Percentiles rank a stretch among this genome's conserved stretches.
phyloP scores from a whole-genome alignment of 1,140 invertebrate species.

The Babylonia areolata region DNA sequence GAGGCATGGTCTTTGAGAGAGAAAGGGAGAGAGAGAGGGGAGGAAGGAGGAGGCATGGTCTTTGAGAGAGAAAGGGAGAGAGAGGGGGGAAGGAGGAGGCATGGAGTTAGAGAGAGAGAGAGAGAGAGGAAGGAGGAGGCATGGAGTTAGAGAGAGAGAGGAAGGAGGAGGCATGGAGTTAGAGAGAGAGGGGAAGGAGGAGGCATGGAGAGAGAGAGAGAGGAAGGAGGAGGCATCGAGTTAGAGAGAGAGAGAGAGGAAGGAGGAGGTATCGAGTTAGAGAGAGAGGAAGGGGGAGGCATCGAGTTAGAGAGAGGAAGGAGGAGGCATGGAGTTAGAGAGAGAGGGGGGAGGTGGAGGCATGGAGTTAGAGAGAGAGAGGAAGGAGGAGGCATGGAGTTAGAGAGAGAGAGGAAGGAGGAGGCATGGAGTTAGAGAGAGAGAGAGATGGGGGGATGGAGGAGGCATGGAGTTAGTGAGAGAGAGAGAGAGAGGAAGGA shows the following conservation, averaged over 20 bases:
- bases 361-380: background rate
- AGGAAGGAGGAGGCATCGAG: background rate
- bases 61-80: too few relatives aligned
- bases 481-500: background rate
- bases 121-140: background rate
- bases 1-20: too few relatives aligned
- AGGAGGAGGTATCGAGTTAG: background rate
- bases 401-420: background rate
- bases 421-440: background rate
- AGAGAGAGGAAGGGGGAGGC: background rate
- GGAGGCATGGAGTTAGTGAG: background rate
- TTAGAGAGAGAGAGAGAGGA: background rate
- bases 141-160: background rate
- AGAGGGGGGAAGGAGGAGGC: background rate
- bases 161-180: background rate
- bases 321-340: background rate
- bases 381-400: background rate
- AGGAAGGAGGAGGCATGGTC: too few relatives aligned
- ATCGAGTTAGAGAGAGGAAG: background rate
- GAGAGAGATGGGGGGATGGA: background rate
- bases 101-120: slow-evolving; percentile 9
- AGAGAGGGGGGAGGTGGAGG: background rate
- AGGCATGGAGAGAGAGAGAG: background rate
- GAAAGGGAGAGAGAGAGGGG: background rate
- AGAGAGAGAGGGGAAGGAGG: background rate